Base-by-base conservation (phyloP, 1,140 invertebrate species). In the Caerostris extrusa region DNA sequence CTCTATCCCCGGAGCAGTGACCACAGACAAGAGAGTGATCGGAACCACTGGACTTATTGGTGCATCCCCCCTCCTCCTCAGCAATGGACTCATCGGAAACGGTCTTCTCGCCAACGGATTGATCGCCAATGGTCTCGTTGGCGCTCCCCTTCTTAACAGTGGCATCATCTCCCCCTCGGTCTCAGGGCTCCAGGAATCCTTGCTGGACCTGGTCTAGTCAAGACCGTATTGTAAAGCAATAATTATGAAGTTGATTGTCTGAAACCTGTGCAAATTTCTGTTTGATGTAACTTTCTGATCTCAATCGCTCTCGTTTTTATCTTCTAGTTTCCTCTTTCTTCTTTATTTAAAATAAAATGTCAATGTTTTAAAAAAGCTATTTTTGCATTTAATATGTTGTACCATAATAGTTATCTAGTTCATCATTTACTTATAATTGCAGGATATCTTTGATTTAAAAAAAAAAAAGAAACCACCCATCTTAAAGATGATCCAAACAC, bases 1-100 rank as follows among this genome's bases (percentile, higher is more conserved):
- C 77, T 6, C 77, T 50, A 92, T 67, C 17, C 90, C 90, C 0
- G 90, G 90, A 53, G 90, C 90, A 17, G 71, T 85, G 55, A 92
- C 90, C 34, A 67, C 55, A 17, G 90, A 85, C 81, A 92, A 83
- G 14, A 92, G 90, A 7, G 61, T 67, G 5, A 67, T 67, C 14
- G 61, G 61, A 67, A 81, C 71, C 50, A 87, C 8, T 19, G 88
- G 88, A 69, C 10, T 90, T 3, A 57, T 90, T 0, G 12, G 6
- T 53, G 86, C 58, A 0, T 2, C 55, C 4, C 19, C 19, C 12
- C 71, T 81, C 71, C n/a, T 77, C 71, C n/a, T 77, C 71, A 53
- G 7, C 34, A 34, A 17, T 57, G 88, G 88, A 69, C 4, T 90
- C 4, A 71, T 90, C 53, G 86, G 58, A 34, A 58, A 58, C 5